Evolutionary conservation across 2,888 invertebrate genomes (phyloP).

Genomic region (Ecliptopera silaceata): DNA sequence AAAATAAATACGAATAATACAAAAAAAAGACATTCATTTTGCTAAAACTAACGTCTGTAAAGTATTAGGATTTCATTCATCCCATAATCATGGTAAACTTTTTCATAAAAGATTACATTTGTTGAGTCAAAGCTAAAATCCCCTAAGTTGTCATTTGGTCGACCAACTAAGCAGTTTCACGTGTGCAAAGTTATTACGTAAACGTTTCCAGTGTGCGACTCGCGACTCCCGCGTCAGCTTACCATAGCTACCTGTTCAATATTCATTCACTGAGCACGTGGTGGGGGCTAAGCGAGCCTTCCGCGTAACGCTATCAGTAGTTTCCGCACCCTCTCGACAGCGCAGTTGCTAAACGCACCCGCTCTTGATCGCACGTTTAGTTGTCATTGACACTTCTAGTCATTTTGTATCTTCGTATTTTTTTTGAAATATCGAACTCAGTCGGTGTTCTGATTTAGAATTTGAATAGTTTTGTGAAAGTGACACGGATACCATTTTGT

Average conservation of each 20-base stretch:
- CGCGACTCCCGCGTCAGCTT: slow-evolving; percentile 35
- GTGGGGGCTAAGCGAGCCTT: slow-evolving; percentile 75
- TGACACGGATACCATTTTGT: slow-evolving; percentile 16
- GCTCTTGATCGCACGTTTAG: slow-evolving; percentile 74
- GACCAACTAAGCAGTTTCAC: slow-evolving; percentile 32
- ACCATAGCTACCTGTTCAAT: slow-evolving; percentile 77
- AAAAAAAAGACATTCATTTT: neutral
- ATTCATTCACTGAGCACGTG: slow-evolving; percentile 74
- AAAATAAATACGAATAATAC: neutral
- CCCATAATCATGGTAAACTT: neutral
- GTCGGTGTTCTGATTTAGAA: slow-evolving; percentile 3
- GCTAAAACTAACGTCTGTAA: slow-evolving; percentile 19
- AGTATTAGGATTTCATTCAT: slow-evolving; percentile 12
- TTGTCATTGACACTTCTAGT: slow-evolving; percentile 67
- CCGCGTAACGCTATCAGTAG: slow-evolving; percentile 82
- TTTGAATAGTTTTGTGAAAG: slow-evolving; percentile 23
- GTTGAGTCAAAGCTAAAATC: slow-evolving; percentile 9
- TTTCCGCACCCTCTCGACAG: slow-evolving; percentile 77
- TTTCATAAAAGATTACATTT: slow-evolving; percentile 7
- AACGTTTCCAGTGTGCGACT: slow-evolving; percentile 40
- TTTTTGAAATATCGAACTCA: slow-evolving; percentile 2
- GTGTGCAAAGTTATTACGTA: slow-evolving; percentile 20
- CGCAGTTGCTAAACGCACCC: slow-evolving; percentile 81
- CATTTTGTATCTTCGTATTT: slow-evolving; percentile 46
- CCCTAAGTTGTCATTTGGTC: slow-evolving; percentile 16